Evolutionary conservation across 2,888 invertebrate species (phyloP).

Genomic region (Physocephala rufipes): DNA sequence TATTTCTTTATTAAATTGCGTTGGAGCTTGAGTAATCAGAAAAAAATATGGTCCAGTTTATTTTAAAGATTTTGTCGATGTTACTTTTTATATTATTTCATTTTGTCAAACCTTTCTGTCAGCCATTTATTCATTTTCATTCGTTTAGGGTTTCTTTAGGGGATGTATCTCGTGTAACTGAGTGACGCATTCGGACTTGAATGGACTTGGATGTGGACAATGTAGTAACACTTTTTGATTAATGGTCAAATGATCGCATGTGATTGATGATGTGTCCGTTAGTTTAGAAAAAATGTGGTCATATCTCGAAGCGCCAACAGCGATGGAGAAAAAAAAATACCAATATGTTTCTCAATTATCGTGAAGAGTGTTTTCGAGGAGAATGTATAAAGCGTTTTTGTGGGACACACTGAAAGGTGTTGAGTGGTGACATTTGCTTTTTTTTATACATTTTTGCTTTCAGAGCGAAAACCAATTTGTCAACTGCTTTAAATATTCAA

Average conservation of each 20-base stretch:
- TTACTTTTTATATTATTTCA: background rate
- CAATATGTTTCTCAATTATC: background rate
- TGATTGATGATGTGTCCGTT: constrained; percentile 48
- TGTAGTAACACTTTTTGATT: constrained; percentile 40
- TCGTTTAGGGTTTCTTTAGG: background rate
- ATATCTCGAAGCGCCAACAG: background rate
- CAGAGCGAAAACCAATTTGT: constrained; percentile 11
- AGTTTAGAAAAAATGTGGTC: constrained; percentile 32
- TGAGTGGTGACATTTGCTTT: background rate
- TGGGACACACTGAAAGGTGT: background rate
- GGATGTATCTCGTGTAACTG: background rate
- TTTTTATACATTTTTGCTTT: background rate
- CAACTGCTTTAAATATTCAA: constrained; percentile 9
- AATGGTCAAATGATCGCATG: constrained; percentile 46
- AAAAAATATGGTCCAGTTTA: too few relatives aligned
- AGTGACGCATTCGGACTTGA: background rate
- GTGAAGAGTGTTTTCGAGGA: background rate
- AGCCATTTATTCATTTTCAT: too few relatives aligned
- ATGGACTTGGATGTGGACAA: too few relatives aligned
- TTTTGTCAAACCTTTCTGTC: too few relatives aligned
- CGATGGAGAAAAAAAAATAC: background rate
- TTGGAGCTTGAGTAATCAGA: too few relatives aligned
- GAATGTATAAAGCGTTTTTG: background rate
- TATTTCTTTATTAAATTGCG: too few relatives aligned
- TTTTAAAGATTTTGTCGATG: background rate